These are phyloP conservation scores for Electrona antarctica DNA, from an alignment of 2,113 vertebrate genomes.

Conservation along the genomic window DNA sequence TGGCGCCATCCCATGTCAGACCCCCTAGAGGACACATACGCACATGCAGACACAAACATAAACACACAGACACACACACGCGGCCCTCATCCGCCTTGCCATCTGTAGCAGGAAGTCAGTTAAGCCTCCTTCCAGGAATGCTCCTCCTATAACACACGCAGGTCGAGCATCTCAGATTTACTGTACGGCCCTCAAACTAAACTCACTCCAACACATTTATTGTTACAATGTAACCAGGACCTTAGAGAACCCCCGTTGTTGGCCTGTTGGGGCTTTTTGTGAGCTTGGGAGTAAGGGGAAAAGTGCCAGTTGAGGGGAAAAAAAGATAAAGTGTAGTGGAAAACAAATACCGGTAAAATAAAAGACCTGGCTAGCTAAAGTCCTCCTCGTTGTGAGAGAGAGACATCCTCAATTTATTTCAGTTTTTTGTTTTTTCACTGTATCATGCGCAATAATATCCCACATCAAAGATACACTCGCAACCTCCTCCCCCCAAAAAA, in stretches of 20 bases:
- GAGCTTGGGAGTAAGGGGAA: constrained; percentile 14
- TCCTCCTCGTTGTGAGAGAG: not conserved
- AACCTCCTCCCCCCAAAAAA: constrained; percentile 1
- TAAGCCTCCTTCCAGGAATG: constrained; percentile 66
- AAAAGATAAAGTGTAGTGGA: not conserved
- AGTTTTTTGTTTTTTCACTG: not conserved
- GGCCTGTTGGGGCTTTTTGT: constrained; percentile 16
- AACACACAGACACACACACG: constrained; percentile 13
- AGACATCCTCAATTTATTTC: not conserved
- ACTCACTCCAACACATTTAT: constrained; percentile 39
- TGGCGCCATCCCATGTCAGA: constrained; percentile 35
- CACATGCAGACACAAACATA: constrained; percentile 1
- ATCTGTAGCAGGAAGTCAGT: constrained; percentile 60
- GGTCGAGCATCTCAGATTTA: constrained; percentile 43
- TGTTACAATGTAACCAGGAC: constrained; percentile 35
- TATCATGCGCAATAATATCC: not conserved
- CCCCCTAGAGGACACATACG: constrained; percentile 43
- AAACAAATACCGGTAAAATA: not conserved
- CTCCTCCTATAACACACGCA: constrained; percentile 30
- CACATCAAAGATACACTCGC: not conserved
- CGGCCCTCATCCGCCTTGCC: constrained; percentile 33
- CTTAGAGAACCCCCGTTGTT: constrained; percentile 5
- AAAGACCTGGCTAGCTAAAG: not conserved
- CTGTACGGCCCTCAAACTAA: constrained; percentile 24
- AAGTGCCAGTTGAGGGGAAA: not conserved